Evolutionary conservation across 2,888 invertebrate species (phyloP).

Genomic region (Chelonus formosanus): DNA sequence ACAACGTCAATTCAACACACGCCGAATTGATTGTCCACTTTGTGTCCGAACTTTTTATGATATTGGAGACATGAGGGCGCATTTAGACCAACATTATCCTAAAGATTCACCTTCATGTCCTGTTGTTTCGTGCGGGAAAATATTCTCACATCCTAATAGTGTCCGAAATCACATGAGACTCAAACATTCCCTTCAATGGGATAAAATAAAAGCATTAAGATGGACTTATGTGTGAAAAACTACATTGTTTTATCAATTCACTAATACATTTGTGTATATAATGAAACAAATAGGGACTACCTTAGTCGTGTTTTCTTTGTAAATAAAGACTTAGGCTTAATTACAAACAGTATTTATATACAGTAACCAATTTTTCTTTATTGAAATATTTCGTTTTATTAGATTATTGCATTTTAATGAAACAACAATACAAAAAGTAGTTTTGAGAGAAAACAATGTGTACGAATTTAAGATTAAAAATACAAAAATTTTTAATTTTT

Average conservation of each 20-base stretch:
- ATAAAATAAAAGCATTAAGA: constrained; percentile 82
- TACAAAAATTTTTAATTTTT: too few relatives aligned
- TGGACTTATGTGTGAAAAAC: constrained; percentile 70
- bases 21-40: constrained; percentile 75
- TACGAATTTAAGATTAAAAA: too few relatives aligned
- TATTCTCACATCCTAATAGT: constrained; percentile 85
- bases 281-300: background rate
- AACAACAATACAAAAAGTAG: too few relatives aligned
- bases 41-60: constrained; percentile 75
- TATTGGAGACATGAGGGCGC: constrained; percentile 75
- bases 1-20: constrained; percentile 59
- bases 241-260: constrained; percentile 56
- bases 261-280: background rate
- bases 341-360: too few relatives aligned
- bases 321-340: too few relatives aligned
- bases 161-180: constrained; percentile 88
- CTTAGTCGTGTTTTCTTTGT: background rate
- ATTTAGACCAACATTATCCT: constrained; percentile 85
- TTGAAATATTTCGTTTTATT: too few relatives aligned
- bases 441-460: too few relatives aligned
- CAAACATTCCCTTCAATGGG: constrained; percentile 84
- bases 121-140: constrained; percentile 77
- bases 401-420: too few relatives aligned
- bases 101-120: constrained; percentile 85
- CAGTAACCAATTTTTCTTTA: too few relatives aligned